Evolutionary conservation across 2,113 vertebrate species (phyloP), one percentile per base, ranked within the genome.

Genomic region (Lampris megalopsis): DNA sequence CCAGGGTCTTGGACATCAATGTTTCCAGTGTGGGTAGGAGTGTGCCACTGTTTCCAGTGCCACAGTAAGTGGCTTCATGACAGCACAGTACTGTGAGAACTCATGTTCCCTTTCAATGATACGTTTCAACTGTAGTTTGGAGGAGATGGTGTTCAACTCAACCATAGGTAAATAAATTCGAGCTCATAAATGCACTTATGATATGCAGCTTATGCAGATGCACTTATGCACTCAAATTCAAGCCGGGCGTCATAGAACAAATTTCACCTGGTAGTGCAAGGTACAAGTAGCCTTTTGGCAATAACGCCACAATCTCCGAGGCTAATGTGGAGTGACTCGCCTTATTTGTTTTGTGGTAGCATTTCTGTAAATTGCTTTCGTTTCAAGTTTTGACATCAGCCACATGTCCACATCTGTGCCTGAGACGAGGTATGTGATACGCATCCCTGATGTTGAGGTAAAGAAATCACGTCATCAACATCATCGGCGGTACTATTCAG

Each of bases 251-350:
- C 68, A 56, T 77, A 48, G 24, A 77, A 77, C 1, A 37, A 78
- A 41, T 71, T 78, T 50, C 68, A 71, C n/a, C 75, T 70, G 2
- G 61, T 78, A 8, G 59, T 57, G 60, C 58, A 63, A n/a, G 49
- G 75, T 7, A 77, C 75, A 9, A 63, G 5, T 4, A 77, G 66
- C 57, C 70, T 77, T 36, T 62, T 75, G 48, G 37, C 35, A 53
- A 63, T 35, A 1, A 43, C 10, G 36, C 56, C 2, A 53, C n/a
- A 1, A 13, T 54, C 57, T 76, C 73, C 41, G 73, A 54, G 9
- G 56, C 64, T 11, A 69, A 9, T 6, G 45, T 56, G 8, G 74
- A 77, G 36, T 6, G 54, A 35, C 56, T 69, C 2, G 74, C 40
- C 40, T 71, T 70, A 13, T 69, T 64, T 60, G 71, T 56, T 71